Evolutionary conservation across 2,888 invertebrate species (phyloP).

Genomic region (Xylophagus ater): DNA sequence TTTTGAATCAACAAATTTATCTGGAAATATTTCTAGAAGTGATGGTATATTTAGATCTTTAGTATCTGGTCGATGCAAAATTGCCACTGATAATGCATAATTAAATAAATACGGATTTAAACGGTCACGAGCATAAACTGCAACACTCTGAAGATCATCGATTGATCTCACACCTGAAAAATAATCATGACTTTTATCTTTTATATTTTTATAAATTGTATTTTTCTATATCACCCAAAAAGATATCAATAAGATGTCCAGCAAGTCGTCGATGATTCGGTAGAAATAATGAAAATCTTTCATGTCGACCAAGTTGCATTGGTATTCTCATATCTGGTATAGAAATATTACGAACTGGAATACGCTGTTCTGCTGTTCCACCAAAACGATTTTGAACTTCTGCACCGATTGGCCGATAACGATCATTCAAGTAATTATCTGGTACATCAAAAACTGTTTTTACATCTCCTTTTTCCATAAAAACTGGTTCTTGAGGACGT

Average conservation of each 20-base stretch:
- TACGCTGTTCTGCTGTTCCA: slow-evolving; percentile 39
- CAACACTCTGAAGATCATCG: slow-evolving; percentile 56
- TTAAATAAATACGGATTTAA: slow-evolving; percentile 71
- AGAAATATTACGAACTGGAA: slow-evolving; percentile 49
- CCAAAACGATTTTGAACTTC: slow-evolving; percentile 49
- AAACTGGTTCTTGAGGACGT: slow-evolving; percentile 63
- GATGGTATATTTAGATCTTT: slow-evolving; percentile 48
- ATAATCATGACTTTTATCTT: background rate
- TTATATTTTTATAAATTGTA: background rate
- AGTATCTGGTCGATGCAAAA: slow-evolving; percentile 56
- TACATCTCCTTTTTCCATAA: slow-evolving; percentile 56
- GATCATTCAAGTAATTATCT: slow-evolving; percentile 46
- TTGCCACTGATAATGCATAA: slow-evolving; percentile 64
- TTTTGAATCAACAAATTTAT: slow-evolving; percentile 51
- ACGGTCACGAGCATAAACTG: slow-evolving; percentile 58
- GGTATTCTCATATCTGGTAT: slow-evolving; percentile 53
- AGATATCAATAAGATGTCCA: slow-evolving; percentile 53
- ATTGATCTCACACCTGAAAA: slow-evolving; percentile 52
- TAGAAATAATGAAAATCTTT: slow-evolving; percentile 60
- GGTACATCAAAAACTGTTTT: slow-evolving; percentile 52
- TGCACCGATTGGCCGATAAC: slow-evolving; percentile 41
- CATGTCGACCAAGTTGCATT: slow-evolving; percentile 49
- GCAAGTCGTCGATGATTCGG: slow-evolving; percentile 56
- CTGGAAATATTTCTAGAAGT: slow-evolving; percentile 53
- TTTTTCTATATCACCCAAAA: slow-evolving; percentile 52